Evolutionary conservation across 2,113 vertebrate species (phyloP), one percentile per base, ranked within the genome.

Genomic region (Neoarius graeffei): DNA sequence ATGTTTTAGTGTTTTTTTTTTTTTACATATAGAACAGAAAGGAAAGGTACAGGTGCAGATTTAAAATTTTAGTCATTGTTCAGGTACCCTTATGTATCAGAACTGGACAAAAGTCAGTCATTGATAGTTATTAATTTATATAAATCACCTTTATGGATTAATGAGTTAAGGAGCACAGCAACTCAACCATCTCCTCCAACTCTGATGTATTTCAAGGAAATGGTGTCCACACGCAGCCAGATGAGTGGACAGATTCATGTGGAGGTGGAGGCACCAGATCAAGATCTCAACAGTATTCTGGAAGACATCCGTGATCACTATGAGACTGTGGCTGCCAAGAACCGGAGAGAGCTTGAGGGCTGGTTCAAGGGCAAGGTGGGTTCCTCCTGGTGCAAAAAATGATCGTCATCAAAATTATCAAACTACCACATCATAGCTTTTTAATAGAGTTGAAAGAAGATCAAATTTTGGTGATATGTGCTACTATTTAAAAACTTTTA

Each of bases 261-360:
- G 14, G 96, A 97, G 89, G 94, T 97, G 86, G 95, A 96, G 0
- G 91, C 95, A 7, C 92, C 93, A 9, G 90, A 92, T 14, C 48
- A 25, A 11, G 94, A 97, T 90, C 90, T 96, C 69, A 67, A 0
- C 13, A 8, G 0, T 0, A n/a, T 93, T 0, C 89, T 97, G 92
- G 48, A 79, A 23, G 95, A 96, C 74, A 94, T 96, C 89, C 96
- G 98, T 48, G 90, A 92, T 59, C 95, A 97, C 84, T 99, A 99
- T 0, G 97, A 99, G 88, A 17, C 0, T 4, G 60, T 94, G 23
- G 94, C 95, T 52, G 89, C 91, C 7, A 98, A 98, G 92, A 94
- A 96, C 91, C 92, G 91, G 5, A 93, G 92, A 89, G 97, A 98
- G 0, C 92, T 95, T 81, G 95, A 97, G 82, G 2, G 57, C 10